Evolutionary conservation across 2,888 invertebrate genomes (phyloP).

Genomic region (Tetropium fuscum): DNA sequence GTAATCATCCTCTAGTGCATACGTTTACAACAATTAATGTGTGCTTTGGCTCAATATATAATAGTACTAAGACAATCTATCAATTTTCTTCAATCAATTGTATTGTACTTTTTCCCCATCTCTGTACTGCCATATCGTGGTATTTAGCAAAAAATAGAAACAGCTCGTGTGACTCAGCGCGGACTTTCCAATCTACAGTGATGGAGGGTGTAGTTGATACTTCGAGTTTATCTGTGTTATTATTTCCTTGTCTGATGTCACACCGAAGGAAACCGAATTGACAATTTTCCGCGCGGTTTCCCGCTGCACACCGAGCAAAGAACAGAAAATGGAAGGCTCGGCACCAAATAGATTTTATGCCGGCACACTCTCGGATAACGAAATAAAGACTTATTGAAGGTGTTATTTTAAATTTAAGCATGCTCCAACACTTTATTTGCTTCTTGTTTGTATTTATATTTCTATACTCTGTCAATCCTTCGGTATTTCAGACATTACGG

Average conservation of each 20-base stretch:
- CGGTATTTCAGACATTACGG: background rate
- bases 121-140: background rate
- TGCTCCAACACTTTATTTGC: constrained; percentile 44
- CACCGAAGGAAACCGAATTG: constrained; percentile 69
- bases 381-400: constrained; percentile 62
- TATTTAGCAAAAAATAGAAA: constrained; percentile 14
- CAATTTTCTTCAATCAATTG: constrained; percentile 44
- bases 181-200: constrained; percentile 17
- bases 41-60: too few relatives aligned
- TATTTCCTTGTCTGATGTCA: constrained; percentile 62
- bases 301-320: constrained; percentile 51
- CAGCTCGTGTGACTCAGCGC: constrained; percentile 2
- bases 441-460: constrained; percentile 46
- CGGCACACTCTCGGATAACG: constrained; percentile 57
- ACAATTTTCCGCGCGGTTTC: constrained; percentile 79
- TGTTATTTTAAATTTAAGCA: constrained; percentile 54
- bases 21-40: too few relatives aligned
- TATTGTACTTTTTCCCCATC: background rate
- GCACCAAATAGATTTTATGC: constrained; percentile 56
- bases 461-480: constrained; percentile 38
- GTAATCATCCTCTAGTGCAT: too few relatives aligned
- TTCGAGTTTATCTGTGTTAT: constrained; percentile 56
- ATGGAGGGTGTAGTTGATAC: constrained; percentile 23
- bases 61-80: constrained; percentile 58
- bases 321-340: constrained; percentile 61